A percentile compares a stretch with the other conserved stretches of the same genome.
These are phyloP conservation scores for Enteromius anoplus DNA, from an alignment of 2,797 vertebrate species.

Conservation along the genomic window DNA sequence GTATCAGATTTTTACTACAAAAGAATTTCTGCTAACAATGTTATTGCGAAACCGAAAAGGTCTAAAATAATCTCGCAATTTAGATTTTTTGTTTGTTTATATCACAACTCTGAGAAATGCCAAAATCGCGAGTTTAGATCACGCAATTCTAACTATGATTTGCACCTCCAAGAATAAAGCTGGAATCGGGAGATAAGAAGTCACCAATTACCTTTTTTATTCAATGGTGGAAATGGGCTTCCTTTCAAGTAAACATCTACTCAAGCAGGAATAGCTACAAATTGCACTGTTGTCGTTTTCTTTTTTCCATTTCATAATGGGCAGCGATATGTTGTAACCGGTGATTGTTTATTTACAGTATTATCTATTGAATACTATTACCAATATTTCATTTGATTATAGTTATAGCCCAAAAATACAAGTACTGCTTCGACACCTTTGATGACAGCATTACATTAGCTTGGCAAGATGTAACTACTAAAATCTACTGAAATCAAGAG, in stretches of 20 bases:
- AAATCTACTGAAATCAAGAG: neutral
- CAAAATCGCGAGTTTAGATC: neutral
- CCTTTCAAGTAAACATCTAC: neutral
- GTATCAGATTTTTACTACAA: neutral
- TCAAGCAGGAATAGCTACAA: neutral
- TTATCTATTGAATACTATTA: neutral
- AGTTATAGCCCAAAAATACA: neutral
- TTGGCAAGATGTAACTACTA: neutral
- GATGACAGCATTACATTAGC: neutral
- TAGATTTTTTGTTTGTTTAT: neutral
- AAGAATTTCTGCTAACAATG: neutral
- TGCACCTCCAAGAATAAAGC: neutral
- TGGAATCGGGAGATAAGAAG: too few relatives aligned
- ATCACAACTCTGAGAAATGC: neutral
- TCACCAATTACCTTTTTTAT: too few relatives aligned
- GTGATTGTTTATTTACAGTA: neutral
- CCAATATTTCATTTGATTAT: neutral
- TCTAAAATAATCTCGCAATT: neutral
- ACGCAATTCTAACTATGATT: neutral
- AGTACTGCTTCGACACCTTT: too few relatives aligned
- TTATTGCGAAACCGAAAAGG: neutral
- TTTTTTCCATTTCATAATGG: neutral
- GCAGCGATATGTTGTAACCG: too few relatives aligned
- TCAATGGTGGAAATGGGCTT: too few relatives aligned
- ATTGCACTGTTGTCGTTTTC: too few relatives aligned